Percentiles rank a stretch among this genome's conserved stretches.
Conservation (phyloP, 2,888 invertebrate species). For the Teleogryllus oceanicus region DNA sequence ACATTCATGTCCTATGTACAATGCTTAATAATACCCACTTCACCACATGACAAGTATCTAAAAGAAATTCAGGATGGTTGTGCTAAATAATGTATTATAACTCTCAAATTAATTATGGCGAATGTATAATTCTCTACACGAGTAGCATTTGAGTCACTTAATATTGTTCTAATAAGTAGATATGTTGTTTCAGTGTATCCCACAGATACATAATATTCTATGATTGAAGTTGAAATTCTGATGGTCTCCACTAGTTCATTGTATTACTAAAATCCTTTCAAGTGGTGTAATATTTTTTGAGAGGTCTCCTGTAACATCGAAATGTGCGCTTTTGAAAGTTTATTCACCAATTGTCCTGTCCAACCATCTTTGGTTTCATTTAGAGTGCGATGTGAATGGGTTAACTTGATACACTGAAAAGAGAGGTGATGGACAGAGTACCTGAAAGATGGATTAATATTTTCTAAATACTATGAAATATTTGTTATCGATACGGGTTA, state of each 20-base stretch:
- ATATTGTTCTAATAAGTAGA: too few species aligned
- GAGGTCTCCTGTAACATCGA: neutral
- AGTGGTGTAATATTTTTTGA: neutral
- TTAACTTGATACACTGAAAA: neutral
- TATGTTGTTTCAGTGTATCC: too few species aligned
- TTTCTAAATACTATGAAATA: neutral
- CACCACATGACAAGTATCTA: constrained; percentile 5
- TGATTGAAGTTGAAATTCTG: neutral
- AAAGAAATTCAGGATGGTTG: constrained; percentile 18
- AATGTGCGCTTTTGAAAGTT: neutral
- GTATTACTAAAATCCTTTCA: neutral
- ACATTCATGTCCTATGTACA: too few species aligned
- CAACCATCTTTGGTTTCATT: constrained; percentile 18
- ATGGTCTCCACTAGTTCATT: constrained; percentile 3
- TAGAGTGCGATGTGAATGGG: neutral
- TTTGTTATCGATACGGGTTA: constrained; percentile 18
- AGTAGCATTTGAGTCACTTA: too few species aligned
- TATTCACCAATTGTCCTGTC: neutral
- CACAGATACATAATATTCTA: neutral
- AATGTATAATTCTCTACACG: too few species aligned
- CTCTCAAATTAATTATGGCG: neutral
- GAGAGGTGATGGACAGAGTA: constrained; percentile 7
- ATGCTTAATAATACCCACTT: neutral
- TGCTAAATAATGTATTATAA: neutral
- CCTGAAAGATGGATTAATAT: constrained; percentile 18